A percentile compares a stretch with the other conserved stretches of the same genome.
These are phyloP conservation scores for Pipistrellus nathusii DNA, from an alignment of 2,797 vertebrate genomes.

Conservation along the genomic window DNA sequence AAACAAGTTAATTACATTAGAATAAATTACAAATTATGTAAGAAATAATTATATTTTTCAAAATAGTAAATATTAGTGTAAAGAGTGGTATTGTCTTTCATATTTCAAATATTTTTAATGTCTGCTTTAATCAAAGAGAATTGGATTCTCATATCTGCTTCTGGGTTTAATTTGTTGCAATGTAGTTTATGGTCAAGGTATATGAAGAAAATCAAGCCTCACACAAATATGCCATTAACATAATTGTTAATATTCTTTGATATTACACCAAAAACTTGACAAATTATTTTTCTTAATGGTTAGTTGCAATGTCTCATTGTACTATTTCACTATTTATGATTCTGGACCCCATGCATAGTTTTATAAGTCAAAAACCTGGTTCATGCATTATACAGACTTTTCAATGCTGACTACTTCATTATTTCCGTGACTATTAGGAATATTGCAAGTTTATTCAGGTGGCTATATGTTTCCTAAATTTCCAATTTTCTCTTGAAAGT, in stretches of 20 bases:
- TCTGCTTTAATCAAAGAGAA: not conserved
- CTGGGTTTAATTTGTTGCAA: not conserved
- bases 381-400: not conserved
- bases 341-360: not conserved
- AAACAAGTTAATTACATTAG: not conserved
- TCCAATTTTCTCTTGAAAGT: constrained; percentile 34
- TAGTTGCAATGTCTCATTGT: not conserved
- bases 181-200: not conserved
- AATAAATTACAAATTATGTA: not conserved
- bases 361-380: not conserved
- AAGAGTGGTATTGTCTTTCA: not conserved
- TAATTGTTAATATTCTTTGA: not conserved
- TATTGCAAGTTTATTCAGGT: not conserved
- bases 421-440: not conserved
- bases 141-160: not conserved
- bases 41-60: not conserved
- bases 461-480: not conserved
- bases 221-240: not conserved
- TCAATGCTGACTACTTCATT: not conserved
- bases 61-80: not conserved
- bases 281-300: not conserved
- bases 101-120: not conserved
- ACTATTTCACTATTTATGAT: not conserved
- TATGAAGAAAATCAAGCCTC: constrained; percentile 9
- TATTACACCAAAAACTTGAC: not conserved